Evolutionary conservation across 2,797 vertebrate genomes (phyloP), one percentile per base, ranked within the genome.

Genomic region (Podarcis lilfordi): DNA sequence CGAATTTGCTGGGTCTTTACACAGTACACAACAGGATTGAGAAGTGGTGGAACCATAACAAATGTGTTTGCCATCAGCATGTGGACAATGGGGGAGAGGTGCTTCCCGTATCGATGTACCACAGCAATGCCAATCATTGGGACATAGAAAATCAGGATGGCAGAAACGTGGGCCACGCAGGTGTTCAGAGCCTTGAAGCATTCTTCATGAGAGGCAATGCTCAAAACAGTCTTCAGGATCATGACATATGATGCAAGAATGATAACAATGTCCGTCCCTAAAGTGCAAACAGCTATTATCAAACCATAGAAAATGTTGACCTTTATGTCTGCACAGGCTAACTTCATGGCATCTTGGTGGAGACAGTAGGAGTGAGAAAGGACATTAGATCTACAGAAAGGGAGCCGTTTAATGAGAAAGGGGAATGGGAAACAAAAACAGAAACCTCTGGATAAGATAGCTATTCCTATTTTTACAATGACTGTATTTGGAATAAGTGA

Each of bases 361-460:
- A 97, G 96, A 0, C 97, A 97, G 92, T 96, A 95, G 80, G 94
- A 93, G 4, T 97, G 95, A 35, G 27, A 83, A 75, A 94, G 97
- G 19, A 66, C 87, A 1, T 95, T 94, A 32, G 50, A 55, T 55
- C 50, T 55, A 13, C 50, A 55, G 50, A 55, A 55, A 55, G 50
- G 11, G 50, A 50, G 50, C 50, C 11, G 50, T 50, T 50, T 50
- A 50, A 50, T 50, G 50, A 50, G 50, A 55, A 55, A 55, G 83
- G 93, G 90, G 77, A 93, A 43, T 5, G 21, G 80, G 3, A 91
- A 91, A 10, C 87, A 69, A 66, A 35, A 82, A 43, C 87, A 92
- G 35, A 91, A 23, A 1, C 93, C 90, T 81, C 93, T 92, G 19
- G 71, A 84, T 68, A 94, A 76, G 25, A 95, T 90, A 2, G 76